Evolutionary conservation across 2,888 invertebrate species (phyloP).

Genomic region (Ectemnius cavifrons): DNA sequence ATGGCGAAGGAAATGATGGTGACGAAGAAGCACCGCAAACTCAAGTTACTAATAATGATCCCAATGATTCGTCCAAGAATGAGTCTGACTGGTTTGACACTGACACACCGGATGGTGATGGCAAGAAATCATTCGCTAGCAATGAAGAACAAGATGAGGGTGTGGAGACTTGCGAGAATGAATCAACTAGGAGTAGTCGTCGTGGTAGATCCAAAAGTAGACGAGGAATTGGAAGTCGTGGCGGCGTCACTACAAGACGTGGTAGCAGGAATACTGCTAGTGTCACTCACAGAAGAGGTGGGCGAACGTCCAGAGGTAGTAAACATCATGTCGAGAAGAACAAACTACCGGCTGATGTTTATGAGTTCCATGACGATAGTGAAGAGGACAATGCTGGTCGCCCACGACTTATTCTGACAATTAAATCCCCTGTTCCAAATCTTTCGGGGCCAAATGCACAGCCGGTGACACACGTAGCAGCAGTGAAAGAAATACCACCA

Average conservation of each 20-base stretch:
- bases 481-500: slow-evolving; percentile 79
- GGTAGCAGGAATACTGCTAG: slow-evolving; percentile 75
- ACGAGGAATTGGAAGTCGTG: slow-evolving; percentile 74
- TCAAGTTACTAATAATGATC: slow-evolving; percentile 60
- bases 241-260: slow-evolving; percentile 82
- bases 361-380: slow-evolving; percentile 94
- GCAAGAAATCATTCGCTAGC: slow-evolving; percentile 65
- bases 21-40: slow-evolving; percentile 64
- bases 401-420: slow-evolving; percentile 89
- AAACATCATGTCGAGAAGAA: slow-evolving; percentile 78
- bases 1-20: slow-evolving; percentile 70
- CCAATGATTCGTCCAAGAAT: slow-evolving; percentile 60
- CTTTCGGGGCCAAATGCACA: slow-evolving; percentile 73
- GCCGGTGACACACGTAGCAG: slow-evolving; percentile 75
- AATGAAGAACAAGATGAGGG: slow-evolving; percentile 75
- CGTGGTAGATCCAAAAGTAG: slow-evolving; percentile 75
- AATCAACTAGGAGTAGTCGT: slow-evolving; percentile 72
- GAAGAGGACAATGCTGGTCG: slow-evolving; percentile 84
- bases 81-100: slow-evolving; percentile 73
- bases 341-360: slow-evolving; percentile 87
- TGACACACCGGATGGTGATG: slow-evolving; percentile 65
- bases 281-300: slow-evolving; percentile 71
- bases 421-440: slow-evolving; percentile 84
- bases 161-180: slow-evolving; percentile 72
- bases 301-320: slow-evolving; percentile 76